A percentile compares a stretch with the other conserved stretches of the same genome.
phyloP scores from a whole-genome alignment of 2,113 vertebrate species.

The Hepsetus odoe region DNA sequence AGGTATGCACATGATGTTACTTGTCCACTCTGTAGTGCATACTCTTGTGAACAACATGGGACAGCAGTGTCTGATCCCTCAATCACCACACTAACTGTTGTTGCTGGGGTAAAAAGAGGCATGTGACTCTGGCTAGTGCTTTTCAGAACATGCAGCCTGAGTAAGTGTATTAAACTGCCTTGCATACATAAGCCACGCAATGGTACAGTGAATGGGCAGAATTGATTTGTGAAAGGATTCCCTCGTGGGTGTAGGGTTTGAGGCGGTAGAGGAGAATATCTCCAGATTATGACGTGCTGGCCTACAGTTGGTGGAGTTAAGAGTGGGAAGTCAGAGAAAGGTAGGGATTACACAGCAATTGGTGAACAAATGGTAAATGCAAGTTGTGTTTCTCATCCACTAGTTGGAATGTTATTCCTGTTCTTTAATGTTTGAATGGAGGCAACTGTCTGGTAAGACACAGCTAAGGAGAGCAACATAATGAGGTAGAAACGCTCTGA shows the following conservation, averaged over 20 bases:
- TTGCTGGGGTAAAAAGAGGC: constrained; percentile 19
- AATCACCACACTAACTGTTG: constrained; percentile 8
- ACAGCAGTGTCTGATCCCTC: neutral
- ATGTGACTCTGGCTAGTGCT: neutral
- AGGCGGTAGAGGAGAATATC: constrained; percentile 47
- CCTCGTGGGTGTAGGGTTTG: constrained; percentile 35
- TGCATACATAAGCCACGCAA: neutral
- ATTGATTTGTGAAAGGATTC: constrained; percentile 56
- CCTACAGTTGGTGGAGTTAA: constrained; percentile 49
- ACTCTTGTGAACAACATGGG: neutral
- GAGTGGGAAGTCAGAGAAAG: constrained; percentile 50
- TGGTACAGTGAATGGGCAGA: constrained; percentile 33
- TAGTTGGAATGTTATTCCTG: neutral
- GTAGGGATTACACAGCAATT: constrained; percentile 65
- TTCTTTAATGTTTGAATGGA: neutral
- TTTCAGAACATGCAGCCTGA: neutral
- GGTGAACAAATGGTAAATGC: constrained; percentile 25
- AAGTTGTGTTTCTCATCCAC: neutral
- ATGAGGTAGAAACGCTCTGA: neutral
- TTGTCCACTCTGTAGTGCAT: neutral
- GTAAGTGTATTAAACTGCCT: neutral
- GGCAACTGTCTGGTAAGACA: neutral
- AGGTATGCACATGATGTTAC: neutral
- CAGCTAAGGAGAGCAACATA: neutral
- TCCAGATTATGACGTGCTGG: constrained; percentile 71